These are phyloP conservation scores for Allolobophora icterica DNA, from an alignment of 2,888 invertebrate genomes.

Conservation along the genomic window DNA sequence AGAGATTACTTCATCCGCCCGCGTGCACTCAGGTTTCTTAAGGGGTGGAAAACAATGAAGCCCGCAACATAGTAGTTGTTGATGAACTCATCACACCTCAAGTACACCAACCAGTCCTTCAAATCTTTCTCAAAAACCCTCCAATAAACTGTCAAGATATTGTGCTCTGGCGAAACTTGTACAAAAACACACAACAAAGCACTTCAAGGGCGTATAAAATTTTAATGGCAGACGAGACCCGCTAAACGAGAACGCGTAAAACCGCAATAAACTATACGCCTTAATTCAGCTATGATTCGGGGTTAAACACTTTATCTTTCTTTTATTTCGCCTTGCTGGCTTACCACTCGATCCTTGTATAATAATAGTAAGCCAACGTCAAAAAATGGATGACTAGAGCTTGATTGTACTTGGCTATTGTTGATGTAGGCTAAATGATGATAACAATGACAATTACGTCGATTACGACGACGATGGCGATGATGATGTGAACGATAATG, in stretches of 20 bases:
- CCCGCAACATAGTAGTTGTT: no score
- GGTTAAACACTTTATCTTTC: neutral
- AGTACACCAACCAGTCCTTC: no score
- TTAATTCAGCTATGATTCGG: neutral
- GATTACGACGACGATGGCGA: neutral
- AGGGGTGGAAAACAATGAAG: neutral
- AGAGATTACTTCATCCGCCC: no score
- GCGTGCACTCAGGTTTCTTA: neutral
- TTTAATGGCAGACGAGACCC: neutral
- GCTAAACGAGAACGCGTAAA: no score
- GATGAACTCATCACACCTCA: no score
- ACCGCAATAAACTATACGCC: no score
- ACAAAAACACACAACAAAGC: no score
- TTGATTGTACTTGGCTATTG: conserved; percentile 12
- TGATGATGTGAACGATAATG: neutral
- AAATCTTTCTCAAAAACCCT: no score
- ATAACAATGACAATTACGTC: neutral
- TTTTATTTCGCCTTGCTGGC: neutral
- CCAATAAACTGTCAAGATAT: no score
- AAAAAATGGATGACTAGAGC: conserved; percentile 7
- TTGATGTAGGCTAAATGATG: neutral
- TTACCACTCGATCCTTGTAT: no score
- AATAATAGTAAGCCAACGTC: neutral
- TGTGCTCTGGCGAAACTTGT: no score
- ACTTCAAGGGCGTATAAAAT: no score